Evolutionary conservation across 2,113 vertebrate genomes (phyloP), one percentile per base, ranked within the genome.

Genomic region (Panthera leo): DNA sequence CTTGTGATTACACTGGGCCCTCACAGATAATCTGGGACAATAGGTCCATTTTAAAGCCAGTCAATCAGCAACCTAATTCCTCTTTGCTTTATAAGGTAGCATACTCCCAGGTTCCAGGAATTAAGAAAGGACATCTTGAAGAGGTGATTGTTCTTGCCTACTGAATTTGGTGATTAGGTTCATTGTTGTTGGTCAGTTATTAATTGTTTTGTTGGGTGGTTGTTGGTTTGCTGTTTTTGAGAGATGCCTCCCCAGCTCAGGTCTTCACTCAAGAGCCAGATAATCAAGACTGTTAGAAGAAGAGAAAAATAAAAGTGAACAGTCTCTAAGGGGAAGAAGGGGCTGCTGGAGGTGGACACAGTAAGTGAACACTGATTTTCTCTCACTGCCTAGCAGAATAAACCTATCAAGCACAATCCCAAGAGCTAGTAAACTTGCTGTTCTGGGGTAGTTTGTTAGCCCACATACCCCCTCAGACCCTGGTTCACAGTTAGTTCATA

Each of bases 281-380:
- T 87, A 75, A 71, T 97, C 89, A 53, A 61, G 31, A 48, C 88
- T 73, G 39, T 76, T 75, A 63, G 45, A 76, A 93, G 48, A 89
- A 76, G 70, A 19, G 48, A 36, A 80, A 87, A 91, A 61, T 9
- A 70, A 90, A 73, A 45, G 13, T 89, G 25, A 71, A 18, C 4
- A n/a, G 45, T n/a, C 23, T 83, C 53, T 39, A 36, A 51, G 14
- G 63, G 51, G 29, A 90, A 63, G 79, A 85, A 58, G 29, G 45
- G 42, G 79, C 70, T 15, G 18, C 34, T 70, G 31, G 48, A 76
- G 39, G 67, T 9, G 4, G 53, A 67, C 51, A n/a, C 2, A n/a
- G 70, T 36, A 88, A 85, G 63, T 9, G 19, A 65, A 23, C n/a
- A 18, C 31, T 13, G 27, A 39, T 68, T 92, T 93, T 80, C 48